phyloP scores from a whole-genome alignment of 2,888 invertebrate genomes.

The Dorcus hopei region DNA sequence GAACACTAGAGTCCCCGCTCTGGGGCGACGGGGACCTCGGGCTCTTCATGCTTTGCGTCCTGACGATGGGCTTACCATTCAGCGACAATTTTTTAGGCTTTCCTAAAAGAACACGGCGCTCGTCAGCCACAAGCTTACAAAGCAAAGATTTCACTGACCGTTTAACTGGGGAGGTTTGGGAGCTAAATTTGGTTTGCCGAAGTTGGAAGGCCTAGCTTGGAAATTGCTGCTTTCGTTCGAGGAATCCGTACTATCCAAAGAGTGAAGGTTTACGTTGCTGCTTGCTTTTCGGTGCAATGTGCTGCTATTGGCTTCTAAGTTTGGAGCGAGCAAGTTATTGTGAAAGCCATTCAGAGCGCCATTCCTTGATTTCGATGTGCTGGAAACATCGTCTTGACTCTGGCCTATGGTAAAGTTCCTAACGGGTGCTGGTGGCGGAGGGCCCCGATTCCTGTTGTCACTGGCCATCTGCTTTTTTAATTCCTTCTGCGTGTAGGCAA shows the following conservation, averaged over 20 bases:
- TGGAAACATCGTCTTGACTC: not conserved
- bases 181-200: slow-evolving; percentile 80
- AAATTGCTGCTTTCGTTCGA: slow-evolving; percentile 22
- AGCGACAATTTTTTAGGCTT: slow-evolving; percentile 63
- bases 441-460: slow-evolving; percentile 62
- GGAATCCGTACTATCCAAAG: slow-evolving; percentile 29
- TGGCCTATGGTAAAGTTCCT: slow-evolving; percentile 45
- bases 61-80: slow-evolving; percentile 60
- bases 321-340: slow-evolving; percentile 18
- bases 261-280: slow-evolving; percentile 43
- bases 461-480: slow-evolving; percentile 46
- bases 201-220: slow-evolving; percentile 51
- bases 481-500: slow-evolving; percentile 42
- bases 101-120: slow-evolving; percentile 28
- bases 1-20: slow-evolving; percentile 40
- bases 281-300: slow-evolving; percentile 46
- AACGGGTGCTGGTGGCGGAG: slow-evolving; percentile 74
- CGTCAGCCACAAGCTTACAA: not conserved
- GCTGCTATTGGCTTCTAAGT: slow-evolving; percentile 35
- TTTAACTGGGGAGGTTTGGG: slow-evolving; percentile 73
- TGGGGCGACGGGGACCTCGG: slow-evolving; percentile 67
- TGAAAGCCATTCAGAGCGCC: slow-evolving; percentile 25
- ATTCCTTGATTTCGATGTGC: slow-evolving; percentile 12
- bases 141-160: slow-evolving; percentile 27
- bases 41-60: slow-evolving; percentile 82